Percentiles rank a stretch among this genome's conserved stretches.
phyloP scores from a whole-genome alignment of 2,113 vertebrate species.

The Balaeniceps rex region DNA sequence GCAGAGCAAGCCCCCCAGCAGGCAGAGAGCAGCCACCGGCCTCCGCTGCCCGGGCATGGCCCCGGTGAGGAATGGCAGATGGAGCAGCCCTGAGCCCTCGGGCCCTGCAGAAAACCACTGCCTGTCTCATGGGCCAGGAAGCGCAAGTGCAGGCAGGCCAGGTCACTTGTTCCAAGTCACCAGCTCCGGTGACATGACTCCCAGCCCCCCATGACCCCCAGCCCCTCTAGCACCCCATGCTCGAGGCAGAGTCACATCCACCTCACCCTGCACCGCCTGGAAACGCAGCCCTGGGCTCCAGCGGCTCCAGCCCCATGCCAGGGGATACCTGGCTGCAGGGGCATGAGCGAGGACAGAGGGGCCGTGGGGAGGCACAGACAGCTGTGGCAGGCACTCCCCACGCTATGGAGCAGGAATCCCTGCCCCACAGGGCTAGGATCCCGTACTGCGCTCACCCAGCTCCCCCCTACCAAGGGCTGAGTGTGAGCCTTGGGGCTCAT shows the following conservation, averaged over 20 bases:
- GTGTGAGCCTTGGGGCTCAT: neutral
- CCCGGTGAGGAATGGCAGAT: accelerated
- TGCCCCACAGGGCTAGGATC: neutral
- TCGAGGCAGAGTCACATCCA: neutral
- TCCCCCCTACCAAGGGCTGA: neutral
- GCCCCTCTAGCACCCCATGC: neutral
- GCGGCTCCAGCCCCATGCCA: neutral
- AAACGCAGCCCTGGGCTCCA: neutral
- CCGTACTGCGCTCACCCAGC: neutral
- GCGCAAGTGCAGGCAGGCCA: accelerated
- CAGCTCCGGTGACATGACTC: neutral
- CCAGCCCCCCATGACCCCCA: neutral
- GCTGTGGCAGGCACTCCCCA: accelerated
- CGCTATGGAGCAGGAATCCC: accelerated
- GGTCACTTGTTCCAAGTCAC: neutral
- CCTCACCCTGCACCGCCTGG: too few species aligned
- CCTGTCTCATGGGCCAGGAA: neutral
- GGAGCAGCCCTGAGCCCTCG: neutral
- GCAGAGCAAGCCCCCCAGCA: neutral
- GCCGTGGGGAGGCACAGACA: neutral
- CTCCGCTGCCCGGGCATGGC: neutral
- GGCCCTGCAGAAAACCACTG: neutral
- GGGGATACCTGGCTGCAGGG: neutral
- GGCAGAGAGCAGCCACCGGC: neutral
- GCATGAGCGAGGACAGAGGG: neutral